These are phyloP conservation scores for Calameuta idolon DNA, from an alignment of 2,888 invertebrate genomes.

Conservation along the genomic window DNA sequence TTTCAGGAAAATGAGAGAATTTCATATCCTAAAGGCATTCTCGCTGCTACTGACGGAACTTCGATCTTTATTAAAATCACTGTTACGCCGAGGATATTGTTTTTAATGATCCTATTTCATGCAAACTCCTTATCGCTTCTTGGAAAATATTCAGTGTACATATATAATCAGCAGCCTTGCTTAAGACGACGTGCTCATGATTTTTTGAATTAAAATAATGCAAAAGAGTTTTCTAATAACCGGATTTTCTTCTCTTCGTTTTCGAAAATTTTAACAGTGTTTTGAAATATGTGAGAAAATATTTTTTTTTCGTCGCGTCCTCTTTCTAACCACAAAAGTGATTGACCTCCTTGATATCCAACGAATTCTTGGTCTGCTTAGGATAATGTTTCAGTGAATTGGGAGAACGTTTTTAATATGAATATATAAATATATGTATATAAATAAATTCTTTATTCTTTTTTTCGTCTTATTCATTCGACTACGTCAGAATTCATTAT, in stretches of 20 bases:
- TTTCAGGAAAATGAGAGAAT: background rate
- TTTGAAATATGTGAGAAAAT: background rate
- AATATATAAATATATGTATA: background rate
- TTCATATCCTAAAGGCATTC: background rate
- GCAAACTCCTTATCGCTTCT: background rate
- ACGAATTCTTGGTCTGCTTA: background rate
- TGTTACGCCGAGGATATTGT: background rate
- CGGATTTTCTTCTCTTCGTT: background rate
- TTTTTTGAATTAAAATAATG: background rate
- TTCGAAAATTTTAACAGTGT: background rate
- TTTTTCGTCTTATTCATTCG: no score
- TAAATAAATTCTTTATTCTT: no score
- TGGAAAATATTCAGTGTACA: background rate
- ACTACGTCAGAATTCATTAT: no score
- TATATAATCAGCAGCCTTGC: background rate
- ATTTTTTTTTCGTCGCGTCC: background rate
- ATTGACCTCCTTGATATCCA: background rate
- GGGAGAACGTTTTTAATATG: background rate
- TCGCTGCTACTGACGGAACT: background rate
- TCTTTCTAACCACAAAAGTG: background rate
- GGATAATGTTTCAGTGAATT: background rate
- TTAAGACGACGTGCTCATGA: background rate
- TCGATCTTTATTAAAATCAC: slow-evolving; percentile 1
- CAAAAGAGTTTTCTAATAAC: background rate
- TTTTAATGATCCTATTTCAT: background rate